phyloP scores from a whole-genome alignment of 2,888 invertebrate genomes.

The Yponomeuta plumbellus region DNA sequence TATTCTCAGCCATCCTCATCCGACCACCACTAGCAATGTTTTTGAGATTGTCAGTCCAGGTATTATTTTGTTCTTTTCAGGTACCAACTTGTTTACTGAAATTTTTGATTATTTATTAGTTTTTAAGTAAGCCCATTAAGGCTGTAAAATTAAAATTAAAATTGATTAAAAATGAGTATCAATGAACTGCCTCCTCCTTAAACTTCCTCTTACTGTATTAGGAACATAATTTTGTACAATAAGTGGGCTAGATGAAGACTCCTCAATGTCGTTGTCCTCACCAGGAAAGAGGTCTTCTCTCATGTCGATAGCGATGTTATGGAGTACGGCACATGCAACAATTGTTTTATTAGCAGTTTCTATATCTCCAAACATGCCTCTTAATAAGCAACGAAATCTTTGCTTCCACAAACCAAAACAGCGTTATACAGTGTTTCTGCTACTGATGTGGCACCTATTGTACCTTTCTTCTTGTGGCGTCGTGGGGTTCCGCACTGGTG shows the following conservation, averaged over 20 bases:
- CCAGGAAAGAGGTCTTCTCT: constrained; percentile 4
- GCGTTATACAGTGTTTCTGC: constrained; percentile 23
- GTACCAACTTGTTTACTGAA: background rate
- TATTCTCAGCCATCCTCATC: background rate
- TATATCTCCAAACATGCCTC: constrained; percentile 18
- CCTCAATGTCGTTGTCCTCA: background rate
- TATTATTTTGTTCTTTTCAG: background rate
- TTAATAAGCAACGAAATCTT: constrained; percentile 20
- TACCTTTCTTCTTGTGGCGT: constrained; percentile 23
- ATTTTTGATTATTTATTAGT: background rate
- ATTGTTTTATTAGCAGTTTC: constrained; percentile 19
- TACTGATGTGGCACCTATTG: constrained; percentile 24
- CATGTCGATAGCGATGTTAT: constrained; percentile 19
- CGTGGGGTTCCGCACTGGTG: constrained; percentile 19
- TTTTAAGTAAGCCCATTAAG: background rate
- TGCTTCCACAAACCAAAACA: constrained; percentile 25
- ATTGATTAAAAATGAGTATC: constrained; percentile 1
- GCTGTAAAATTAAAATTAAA: background rate
- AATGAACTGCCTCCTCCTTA: constrained; percentile 4
- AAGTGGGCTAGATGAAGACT: background rate
- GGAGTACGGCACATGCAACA: constrained; percentile 19
- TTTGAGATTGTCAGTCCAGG: background rate
- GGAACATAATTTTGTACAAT: background rate
- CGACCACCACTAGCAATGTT: background rate
- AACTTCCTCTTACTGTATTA: background rate